phyloP scores from a whole-genome alignment of 2,888 invertebrate genomes.

The Pterostichus madidus region DNA sequence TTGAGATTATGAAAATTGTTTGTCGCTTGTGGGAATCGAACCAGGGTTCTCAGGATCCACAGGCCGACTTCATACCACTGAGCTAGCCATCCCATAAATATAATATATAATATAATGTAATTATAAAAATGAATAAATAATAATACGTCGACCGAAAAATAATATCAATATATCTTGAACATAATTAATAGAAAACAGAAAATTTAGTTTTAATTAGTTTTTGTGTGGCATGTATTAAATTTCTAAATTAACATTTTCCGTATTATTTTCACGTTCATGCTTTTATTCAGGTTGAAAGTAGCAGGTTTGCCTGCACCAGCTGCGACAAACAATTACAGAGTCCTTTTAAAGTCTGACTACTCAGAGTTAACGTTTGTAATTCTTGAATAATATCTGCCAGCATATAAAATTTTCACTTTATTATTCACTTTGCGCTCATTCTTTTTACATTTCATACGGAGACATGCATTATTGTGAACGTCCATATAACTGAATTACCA shows the following conservation, averaged over 20 bases:
- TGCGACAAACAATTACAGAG: slow-evolving; percentile 1
- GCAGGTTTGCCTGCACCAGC: not conserved
- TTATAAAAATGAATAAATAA: slow-evolving; percentile 8
- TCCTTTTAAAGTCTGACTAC: not conserved
- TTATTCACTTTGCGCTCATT: slow-evolving; percentile 36
- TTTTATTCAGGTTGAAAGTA: not conserved
- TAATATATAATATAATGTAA: too few species aligned
- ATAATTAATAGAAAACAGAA: slow-evolving; percentile 19
- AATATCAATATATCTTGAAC: not conserved
- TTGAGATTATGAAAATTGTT: too few species aligned
- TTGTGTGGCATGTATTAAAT: not conserved
- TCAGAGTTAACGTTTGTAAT: not conserved
- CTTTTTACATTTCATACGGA: slow-evolving; percentile 14
- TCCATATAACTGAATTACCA: slow-evolving; percentile 11
- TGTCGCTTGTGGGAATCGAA: too few species aligned
- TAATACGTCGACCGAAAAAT: not conserved
- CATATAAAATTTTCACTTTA: not conserved
- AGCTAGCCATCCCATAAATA: too few species aligned
- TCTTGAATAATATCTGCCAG: not conserved
- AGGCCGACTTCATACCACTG: too few species aligned
- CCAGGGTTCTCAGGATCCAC: too few species aligned
- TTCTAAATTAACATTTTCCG: not conserved
- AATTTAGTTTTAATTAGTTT: slow-evolving; percentile 23
- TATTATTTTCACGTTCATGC: not conserved
- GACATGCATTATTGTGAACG: not conserved